Evolutionary conservation across 2,888 invertebrate species (phyloP), one percentile per base, ranked within the genome.

Genomic region (Lordiphosa fenestrarum): DNA sequence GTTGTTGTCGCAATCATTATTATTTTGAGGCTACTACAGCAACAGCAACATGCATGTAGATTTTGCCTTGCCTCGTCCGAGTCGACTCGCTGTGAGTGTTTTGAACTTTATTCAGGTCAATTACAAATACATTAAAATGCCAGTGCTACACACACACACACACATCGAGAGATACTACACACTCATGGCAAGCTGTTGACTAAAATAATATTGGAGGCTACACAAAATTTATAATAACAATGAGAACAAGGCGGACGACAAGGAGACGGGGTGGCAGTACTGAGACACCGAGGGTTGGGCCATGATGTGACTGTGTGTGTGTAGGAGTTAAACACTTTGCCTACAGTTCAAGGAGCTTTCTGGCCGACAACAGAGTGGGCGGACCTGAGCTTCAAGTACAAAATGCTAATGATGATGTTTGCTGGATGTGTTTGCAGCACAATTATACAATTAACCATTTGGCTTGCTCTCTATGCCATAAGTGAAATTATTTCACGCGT

Each of bases 31-130:
- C 85, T 83, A 76, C 67, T 41, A 48, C 40, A 54, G 13, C 59
- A 44, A 10, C 42, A 65, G 6, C 19, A 36, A 30, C 69, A 71
- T 69, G 69, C 76, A 78, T 85, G 81, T 78, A 85, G 78, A 85
- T 78, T 83, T 85, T 66, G 85, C 82, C 81, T 81, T 78, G 84
- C 61, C 66, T 65, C 63, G 65, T 66, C 63, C 50, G 50, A 50
- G 73, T 57, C 61, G 69, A 36, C 61, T 53, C 57, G 65, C 64
- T 71, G 72, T 63, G 81, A 86, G 86, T 86, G 84, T 77, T 87
- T 88, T 88, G 88, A 89, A 88, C 88, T 88, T 86, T 88, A 88
- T 88, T 89, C 87, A 88, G 89, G 88, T 88, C 88, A 88, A 85
- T 87, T 83, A 84, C 85, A 87, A 86, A 86, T 85, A 87, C 87